phyloP scores from a whole-genome alignment of 2,797 vertebrate genomes.

The Sphaeramia orbicularis region DNA sequence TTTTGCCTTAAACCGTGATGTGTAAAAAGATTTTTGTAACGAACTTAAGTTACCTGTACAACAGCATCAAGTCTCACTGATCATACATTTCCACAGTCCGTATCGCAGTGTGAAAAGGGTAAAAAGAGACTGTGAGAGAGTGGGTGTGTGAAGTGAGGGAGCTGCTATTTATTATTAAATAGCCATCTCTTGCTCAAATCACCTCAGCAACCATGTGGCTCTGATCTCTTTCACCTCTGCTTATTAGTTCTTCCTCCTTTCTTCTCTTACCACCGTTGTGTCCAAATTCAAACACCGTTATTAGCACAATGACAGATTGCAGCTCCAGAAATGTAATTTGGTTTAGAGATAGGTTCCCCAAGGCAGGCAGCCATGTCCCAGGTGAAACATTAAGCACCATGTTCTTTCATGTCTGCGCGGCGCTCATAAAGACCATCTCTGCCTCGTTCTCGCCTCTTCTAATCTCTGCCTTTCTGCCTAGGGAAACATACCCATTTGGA shows the following conservation, averaged over 20 bases:
- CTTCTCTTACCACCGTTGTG: slow-evolving; percentile 24
- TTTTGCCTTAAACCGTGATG: neutral
- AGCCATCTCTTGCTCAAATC: slow-evolving; percentile 20
- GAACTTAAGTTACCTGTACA: neutral
- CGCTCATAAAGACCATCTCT: slow-evolving; percentile 29
- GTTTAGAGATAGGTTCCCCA: slow-evolving; percentile 19
- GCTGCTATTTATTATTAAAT: slow-evolving; percentile 45
- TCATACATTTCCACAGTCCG: slow-evolving; percentile 27
- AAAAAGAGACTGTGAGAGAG: slow-evolving; percentile 22
- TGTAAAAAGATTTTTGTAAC: slow-evolving; percentile 8
- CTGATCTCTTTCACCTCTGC: slow-evolving; percentile 20
- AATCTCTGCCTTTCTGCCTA: slow-evolving; percentile 23
- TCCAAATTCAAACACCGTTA: slow-evolving; percentile 37
- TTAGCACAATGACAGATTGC: slow-evolving; percentile 32
- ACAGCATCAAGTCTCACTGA: slow-evolving; percentile 21
- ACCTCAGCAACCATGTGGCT: slow-evolving; percentile 16
- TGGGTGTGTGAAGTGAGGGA: slow-evolving; percentile 26
- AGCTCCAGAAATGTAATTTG: slow-evolving; percentile 56
- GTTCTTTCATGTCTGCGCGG: slow-evolving; percentile 26
- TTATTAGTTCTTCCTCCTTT: slow-evolving; percentile 1
- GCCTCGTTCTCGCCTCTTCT: slow-evolving; percentile 11
- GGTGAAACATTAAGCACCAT: slow-evolving; percentile 44
- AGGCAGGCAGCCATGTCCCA: slow-evolving; percentile 27
- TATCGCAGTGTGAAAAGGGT: slow-evolving; percentile 22
- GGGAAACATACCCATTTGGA: slow-evolving; percentile 47